phyloP scores from a whole-genome alignment of 53 echinoderm and acorn worm genomes.

The Holothuria scabra region DNA sequence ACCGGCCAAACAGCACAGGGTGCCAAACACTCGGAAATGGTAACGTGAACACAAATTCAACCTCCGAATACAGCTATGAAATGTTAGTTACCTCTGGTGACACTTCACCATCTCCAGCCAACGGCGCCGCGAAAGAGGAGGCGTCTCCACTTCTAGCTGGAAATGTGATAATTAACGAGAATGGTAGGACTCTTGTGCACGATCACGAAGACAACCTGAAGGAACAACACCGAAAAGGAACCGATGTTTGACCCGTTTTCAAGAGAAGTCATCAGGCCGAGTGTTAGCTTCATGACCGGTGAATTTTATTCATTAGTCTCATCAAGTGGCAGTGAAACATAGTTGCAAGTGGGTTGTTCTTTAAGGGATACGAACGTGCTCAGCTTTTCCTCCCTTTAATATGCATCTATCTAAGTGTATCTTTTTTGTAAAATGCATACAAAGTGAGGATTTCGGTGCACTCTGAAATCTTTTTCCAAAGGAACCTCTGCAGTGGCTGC shows the following conservation, averaged over 20 bases:
- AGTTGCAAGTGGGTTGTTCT: no score
- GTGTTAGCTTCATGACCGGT: no score
- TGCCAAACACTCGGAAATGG: slow-evolving; percentile 26
- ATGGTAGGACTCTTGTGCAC: slow-evolving; percentile 33
- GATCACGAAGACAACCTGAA: slow-evolving; percentile 26
- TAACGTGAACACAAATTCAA: not conserved
- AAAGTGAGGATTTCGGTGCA: no score
- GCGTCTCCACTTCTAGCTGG: slow-evolving; percentile 11
- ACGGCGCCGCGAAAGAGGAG: slow-evolving; percentile 19
- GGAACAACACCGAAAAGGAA: slow-evolving; percentile 33
- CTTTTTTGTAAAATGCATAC: no score
- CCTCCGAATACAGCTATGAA: slow-evolving; percentile 16
- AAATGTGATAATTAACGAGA: slow-evolving; percentile 42
- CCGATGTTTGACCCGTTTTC: not conserved
- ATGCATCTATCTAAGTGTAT: no score
- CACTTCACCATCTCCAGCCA: slow-evolving; percentile 15
- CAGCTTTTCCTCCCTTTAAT: no score
- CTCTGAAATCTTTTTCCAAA: no score
- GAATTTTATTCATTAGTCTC: no score
- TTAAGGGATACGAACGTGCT: no score
- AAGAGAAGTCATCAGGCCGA: no score
- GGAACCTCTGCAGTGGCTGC: no score
- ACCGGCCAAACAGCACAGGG: slow-evolving; percentile 25
- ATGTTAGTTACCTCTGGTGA: slow-evolving; percentile 32
- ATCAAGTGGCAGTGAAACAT: no score